Conservation (phyloP, 2,888 invertebrate species). For the Nowickia ferox region DNA sequence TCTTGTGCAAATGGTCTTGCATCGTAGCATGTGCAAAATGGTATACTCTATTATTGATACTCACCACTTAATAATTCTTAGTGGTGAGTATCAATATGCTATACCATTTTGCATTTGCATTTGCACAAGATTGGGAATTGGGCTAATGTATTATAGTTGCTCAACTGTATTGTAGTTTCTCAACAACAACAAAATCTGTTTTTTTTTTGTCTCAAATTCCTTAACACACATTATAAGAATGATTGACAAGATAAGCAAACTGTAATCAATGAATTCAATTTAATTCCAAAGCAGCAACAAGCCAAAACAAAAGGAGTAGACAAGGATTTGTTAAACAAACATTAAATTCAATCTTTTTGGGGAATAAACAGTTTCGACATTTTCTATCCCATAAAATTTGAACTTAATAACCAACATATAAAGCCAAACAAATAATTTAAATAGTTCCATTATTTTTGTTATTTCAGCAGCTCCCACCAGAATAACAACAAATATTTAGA, state of each 20-base stretch:
- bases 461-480: background rate
- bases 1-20: too few relatives aligned
- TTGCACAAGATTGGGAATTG: too few relatives aligned
- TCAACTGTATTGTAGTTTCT: too few relatives aligned
- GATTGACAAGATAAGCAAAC: conserved; percentile 34
- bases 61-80: too few relatives aligned
- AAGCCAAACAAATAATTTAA: conserved; percentile 48
- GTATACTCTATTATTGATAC: too few relatives aligned
- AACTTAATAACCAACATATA: background rate
- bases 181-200: background rate
- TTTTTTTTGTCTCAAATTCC: background rate
- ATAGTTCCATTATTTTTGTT: conserved; percentile 32
- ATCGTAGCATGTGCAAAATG: too few relatives aligned
- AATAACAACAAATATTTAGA: conserved; percentile 35
- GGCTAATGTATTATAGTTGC: too few relatives aligned
- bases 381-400: background rate
- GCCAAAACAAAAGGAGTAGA: background rate
- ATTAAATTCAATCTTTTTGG: conserved; percentile 34
- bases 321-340: conserved; percentile 10
- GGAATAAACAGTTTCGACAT: conserved; percentile 9
- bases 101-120: too few relatives aligned
- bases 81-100: too few relatives aligned
- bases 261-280: conserved; percentile 24
- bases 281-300: conserved; percentile 1
- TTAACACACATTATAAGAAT: conserved; percentile 16